phyloP scores from a whole-genome alignment of 1,140 invertebrate species.

The Drosophila watanabei region DNA sequence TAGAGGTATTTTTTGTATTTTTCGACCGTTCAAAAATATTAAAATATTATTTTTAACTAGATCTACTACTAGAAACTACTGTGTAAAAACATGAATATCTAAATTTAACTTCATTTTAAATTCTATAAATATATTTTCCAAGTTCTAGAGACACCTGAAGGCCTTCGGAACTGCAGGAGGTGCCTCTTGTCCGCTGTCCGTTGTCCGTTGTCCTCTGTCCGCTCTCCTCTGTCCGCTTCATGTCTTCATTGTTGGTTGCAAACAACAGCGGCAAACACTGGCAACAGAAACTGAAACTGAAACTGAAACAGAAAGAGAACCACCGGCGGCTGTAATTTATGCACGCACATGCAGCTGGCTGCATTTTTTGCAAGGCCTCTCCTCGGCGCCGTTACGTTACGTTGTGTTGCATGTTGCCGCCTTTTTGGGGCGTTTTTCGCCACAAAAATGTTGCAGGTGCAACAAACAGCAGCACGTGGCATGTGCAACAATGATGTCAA shows the following conservation, averaged over 20 bases:
- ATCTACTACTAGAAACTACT: background rate
- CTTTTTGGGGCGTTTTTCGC: constrained; percentile 46
- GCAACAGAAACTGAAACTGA: constrained; percentile 22
- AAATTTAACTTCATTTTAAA: background rate
- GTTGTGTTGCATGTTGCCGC: constrained; percentile 54
- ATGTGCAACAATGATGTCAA: constrained; percentile 61
- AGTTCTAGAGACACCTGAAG: background rate
- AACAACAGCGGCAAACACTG: constrained; percentile 52
- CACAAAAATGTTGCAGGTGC: constrained; percentile 44
- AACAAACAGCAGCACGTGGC: constrained; percentile 52
- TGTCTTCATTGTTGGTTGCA: constrained; percentile 59
- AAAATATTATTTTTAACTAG: background rate
- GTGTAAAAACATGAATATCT: background rate
- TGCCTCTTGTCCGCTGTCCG: constrained; percentile 4
- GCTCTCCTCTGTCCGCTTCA: constrained; percentile 27
- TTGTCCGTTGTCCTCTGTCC: constrained; percentile 23
- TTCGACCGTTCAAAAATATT: background rate
- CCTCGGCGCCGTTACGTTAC: background rate
- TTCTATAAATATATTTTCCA: background rate
- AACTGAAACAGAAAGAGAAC: constrained; percentile 23
- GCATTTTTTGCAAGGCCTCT: constrained; percentile 60
- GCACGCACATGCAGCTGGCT: constrained; percentile 66
- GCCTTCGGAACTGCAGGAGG: constrained; percentile 32
- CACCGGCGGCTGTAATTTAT: constrained; percentile 53
- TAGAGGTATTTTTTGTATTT: background rate